Conservation (phyloP, 2,888 invertebrate species). For the Pyrocoelia pectoralis region DNA sequence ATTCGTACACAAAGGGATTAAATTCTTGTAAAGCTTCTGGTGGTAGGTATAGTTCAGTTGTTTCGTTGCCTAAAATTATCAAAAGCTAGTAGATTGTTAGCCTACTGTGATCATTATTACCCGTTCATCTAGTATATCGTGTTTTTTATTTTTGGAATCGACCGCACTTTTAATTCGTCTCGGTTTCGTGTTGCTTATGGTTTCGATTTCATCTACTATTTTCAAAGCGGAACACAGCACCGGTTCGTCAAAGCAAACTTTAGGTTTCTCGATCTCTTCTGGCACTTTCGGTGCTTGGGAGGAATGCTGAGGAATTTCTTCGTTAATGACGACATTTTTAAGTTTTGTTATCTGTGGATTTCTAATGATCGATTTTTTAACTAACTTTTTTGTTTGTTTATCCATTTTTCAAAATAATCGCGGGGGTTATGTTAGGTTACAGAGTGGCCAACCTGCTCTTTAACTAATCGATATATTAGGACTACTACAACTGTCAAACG, state of each 20-base stretch:
- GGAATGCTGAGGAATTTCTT: conserved; percentile 1
- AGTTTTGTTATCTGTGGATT: conserved; percentile 38
- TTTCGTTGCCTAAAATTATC: conserved; percentile 42
- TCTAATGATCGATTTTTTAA: conserved; percentile 36
- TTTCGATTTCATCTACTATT: conserved; percentile 31
- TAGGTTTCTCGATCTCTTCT: background rate
- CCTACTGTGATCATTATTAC: background rate
- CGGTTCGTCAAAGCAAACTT: conserved; percentile 25
- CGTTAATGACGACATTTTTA: conserved; percentile 22
- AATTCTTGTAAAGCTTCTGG: conserved; percentile 44
- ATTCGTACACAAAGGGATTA: conserved; percentile 44
- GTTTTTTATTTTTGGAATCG: conserved; percentile 27
- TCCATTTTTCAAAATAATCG: conserved; percentile 17
- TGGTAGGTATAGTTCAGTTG: conserved; percentile 46
- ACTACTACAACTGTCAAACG: conserved; percentile 20
- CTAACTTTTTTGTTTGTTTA: background rate
- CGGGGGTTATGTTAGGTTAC: conserved; percentile 12
- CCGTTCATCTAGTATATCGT: conserved; percentile 33
- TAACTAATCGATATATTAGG: conserved; percentile 9
- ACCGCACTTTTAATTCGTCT: conserved; percentile 26
- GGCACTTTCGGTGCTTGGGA: too few species aligned
- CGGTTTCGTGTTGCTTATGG: conserved; percentile 28
- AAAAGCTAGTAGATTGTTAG: background rate
- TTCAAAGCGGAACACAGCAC: conserved; percentile 34
- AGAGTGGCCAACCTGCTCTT: background rate